phyloP scores from a whole-genome alignment of 1,140 invertebrate species.

The Drosophila sproati region DNA sequence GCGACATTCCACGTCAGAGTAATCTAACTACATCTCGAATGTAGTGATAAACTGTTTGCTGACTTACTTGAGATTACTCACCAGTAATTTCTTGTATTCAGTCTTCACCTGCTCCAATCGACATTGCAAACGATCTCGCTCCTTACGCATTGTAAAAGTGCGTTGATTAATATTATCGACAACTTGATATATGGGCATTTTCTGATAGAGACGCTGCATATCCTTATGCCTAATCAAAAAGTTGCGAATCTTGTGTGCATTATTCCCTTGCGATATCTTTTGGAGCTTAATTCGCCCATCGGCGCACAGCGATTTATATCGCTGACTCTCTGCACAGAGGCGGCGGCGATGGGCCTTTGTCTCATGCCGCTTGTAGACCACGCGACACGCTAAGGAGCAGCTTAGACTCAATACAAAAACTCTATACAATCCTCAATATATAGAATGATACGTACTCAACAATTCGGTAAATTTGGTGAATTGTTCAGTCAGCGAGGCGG shows the following conservation, averaged over 20 bases:
- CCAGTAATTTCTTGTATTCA: constrained; percentile 55
- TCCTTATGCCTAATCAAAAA: constrained; percentile 67
- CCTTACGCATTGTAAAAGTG: constrained; percentile 79
- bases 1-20: constrained; percentile 66
- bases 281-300: constrained; percentile 73
- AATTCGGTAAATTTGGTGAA: constrained; percentile 65
- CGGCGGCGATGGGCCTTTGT: constrained; percentile 48
- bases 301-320: constrained; percentile 60
- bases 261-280: constrained; percentile 61
- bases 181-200: constrained; percentile 75
- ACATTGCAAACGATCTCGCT: constrained; percentile 71
- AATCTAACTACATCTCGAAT: constrained; percentile 29
- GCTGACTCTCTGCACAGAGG: constrained; percentile 46
- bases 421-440: not conserved
- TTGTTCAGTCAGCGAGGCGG: constrained; percentile 61
- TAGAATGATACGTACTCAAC: constrained; percentile 52
- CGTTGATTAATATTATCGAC: constrained; percentile 80
- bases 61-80: not conserved
- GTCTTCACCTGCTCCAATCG: constrained; percentile 56
- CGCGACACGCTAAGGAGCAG: constrained; percentile 39
- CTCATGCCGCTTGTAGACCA: constrained; percentile 65
- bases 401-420: not conserved
- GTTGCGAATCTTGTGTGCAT: constrained; percentile 69
- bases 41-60: not conserved
- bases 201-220: constrained; percentile 76